A percentile compares a stretch with the other conserved stretches of the same genome.
Evolutionary conservation across 2,888 invertebrate genomes (phyloP).

Genomic region (Caenorhabditis parvicauda): DNA sequence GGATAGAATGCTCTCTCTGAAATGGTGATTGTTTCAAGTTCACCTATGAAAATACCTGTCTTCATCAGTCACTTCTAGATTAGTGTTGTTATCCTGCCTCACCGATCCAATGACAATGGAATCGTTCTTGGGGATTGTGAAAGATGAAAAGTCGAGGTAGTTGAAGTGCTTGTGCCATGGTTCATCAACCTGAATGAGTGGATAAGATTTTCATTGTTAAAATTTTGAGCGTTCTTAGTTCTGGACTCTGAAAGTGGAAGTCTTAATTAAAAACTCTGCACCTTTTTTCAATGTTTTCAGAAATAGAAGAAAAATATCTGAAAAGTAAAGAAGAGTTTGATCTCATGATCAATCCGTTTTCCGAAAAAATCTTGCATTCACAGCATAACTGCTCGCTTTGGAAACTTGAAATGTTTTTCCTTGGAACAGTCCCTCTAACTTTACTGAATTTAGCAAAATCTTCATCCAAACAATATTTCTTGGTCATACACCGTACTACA

Average conservation of each 20-base stretch:
- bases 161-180: slow-evolving; percentile 87
- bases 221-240: neutral
- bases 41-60: no score
- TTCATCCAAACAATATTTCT: no score
- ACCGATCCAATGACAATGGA: slow-evolving; percentile 46
- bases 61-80: slow-evolving; percentile 44
- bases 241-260: neutral
- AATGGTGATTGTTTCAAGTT: no score
- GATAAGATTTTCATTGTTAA: neutral
- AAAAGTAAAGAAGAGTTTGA: no score
- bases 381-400: no score
- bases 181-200: slow-evolving; percentile 71
- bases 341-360: no score
- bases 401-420: no score
- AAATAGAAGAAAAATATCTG: no score
- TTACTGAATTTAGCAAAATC: neutral
- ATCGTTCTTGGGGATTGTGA: slow-evolving; percentile 49
- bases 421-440: neutral
- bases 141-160: slow-evolving; percentile 64
- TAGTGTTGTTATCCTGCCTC: slow-evolving; percentile 38
- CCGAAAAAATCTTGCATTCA: no score
- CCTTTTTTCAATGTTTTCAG: no score
- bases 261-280: no score
- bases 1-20: slow-evolving; percentile 41
- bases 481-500: no score